Evolutionary conservation across 2,113 vertebrate species (phyloP), one percentile per base, ranked within the genome.

Genomic region (Equus przewalskii): DNA sequence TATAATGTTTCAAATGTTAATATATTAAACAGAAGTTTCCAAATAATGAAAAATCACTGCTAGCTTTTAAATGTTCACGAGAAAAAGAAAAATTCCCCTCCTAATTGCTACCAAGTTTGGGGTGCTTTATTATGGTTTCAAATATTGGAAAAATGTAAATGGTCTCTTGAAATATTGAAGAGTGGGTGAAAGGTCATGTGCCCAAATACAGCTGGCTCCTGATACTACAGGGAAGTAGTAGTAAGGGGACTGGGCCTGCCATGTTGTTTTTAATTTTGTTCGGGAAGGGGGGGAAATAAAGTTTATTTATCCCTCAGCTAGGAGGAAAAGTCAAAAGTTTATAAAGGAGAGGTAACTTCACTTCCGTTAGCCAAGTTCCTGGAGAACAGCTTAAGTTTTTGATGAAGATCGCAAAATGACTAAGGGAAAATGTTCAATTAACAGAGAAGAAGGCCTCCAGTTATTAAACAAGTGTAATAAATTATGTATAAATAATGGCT

Each of bases 41-140:
- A 92, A 95, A 86, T 58, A 96, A 87, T 93, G 94, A 79, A 95
- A 89, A 92, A 70, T 51, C 36, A 64, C 7, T 78, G 46, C 36
- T 67, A 73, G 33, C 46, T 49, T 80, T 93, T 89, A 64, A 94
- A 80, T 10, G 44, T 33, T 84, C 26, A 75, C 19, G 18, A 91
- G 65, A 12, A 44, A 89, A 95, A 72, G 14, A 82, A 88, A 88
- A 41, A 36, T 54, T 3, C 0, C 21, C 5, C 44, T 83, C 76
- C 15, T 67, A 58, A 46, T 51, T 62, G 26, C 15, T 80, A 19
- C 49, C 75, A 87, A 49, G 18, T 79, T 64, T 83, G 33, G 76
- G 3, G 5, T 79, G 49, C n/a, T 79, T 83, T 19, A 30, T 75
- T 84, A 54, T 0, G 51, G 36, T 60, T 88, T 84, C 72, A 91